Conservation (phyloP, 2,888 invertebrate species). For the Dioctria linearis region DNA sequence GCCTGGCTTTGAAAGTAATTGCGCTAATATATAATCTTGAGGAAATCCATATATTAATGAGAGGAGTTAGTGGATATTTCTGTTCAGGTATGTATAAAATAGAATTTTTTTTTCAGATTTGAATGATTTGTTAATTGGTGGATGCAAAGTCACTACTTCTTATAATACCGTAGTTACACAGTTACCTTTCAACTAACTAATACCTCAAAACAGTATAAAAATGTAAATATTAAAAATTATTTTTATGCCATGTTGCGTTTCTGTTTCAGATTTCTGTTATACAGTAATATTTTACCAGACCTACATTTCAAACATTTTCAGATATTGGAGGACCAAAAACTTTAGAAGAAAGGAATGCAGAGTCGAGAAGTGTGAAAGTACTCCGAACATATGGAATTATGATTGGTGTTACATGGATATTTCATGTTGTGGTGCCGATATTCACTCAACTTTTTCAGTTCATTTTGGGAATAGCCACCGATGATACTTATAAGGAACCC, state of each 20-base stretch:
- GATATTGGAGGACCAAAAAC: too few species aligned
- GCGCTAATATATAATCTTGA: background rate
- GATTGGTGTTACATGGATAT: background rate
- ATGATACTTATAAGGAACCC: background rate
- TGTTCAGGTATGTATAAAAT: background rate
- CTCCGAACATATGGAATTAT: background rate
- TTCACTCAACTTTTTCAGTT: background rate
- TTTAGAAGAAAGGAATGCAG: background rate
- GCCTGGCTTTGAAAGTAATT: background rate
- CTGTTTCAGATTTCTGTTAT: too few species aligned
- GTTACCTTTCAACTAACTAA: too few species aligned
- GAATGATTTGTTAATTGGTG: too few species aligned
- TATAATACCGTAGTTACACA: too few species aligned
- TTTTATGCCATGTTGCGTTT: too few species aligned
- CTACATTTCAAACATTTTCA: too few species aligned
- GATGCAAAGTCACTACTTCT: too few species aligned
- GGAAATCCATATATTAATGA: background rate
- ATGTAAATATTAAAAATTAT: too few species aligned
- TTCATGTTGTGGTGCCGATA: background rate
- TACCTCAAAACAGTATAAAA: too few species aligned
- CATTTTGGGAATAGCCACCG: background rate
- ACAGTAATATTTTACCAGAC: too few species aligned
- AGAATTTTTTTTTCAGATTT: too few species aligned
- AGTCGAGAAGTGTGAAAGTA: background rate
- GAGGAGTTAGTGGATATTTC: background rate